Evolutionary conservation across 2,797 vertebrate genomes (phyloP).

Genomic region (Etheostoma perlongum): DNA sequence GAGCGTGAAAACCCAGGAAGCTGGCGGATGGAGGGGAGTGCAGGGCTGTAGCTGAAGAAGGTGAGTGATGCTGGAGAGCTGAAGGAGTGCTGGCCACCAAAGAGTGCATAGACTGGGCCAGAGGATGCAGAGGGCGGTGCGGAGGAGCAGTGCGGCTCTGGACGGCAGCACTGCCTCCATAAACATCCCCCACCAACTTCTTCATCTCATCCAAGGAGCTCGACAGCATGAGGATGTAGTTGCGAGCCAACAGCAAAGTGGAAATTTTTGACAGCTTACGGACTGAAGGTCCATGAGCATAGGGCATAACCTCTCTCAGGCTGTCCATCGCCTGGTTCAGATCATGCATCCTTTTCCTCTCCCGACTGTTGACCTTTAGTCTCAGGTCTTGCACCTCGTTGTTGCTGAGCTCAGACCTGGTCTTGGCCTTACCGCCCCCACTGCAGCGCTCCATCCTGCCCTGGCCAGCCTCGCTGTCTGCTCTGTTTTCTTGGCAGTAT

Average conservation of each 20-base stretch:
- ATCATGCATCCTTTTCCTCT: slow-evolving; percentile 90
- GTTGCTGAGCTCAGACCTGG: slow-evolving; percentile 67
- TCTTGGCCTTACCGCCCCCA: slow-evolving; percentile 60
- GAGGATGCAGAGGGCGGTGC: slow-evolving; percentile 81
- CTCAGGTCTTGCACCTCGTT: slow-evolving; percentile 84
- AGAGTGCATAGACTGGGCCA: slow-evolving; percentile 84
- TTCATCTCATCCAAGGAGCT: slow-evolving; percentile 90
- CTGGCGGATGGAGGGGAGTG: slow-evolving; percentile 80
- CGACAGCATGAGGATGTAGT: slow-evolving; percentile 90
- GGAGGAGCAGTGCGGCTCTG: slow-evolving; percentile 73
- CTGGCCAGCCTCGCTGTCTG: slow-evolving; percentile 31
- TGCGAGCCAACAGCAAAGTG: slow-evolving; percentile 87
- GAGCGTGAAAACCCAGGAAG: slow-evolving; percentile 83
- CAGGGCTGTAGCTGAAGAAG: slow-evolving; percentile 59
- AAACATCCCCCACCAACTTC: slow-evolving; percentile 87
- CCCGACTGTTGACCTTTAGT: slow-evolving; percentile 90
- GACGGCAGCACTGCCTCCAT: slow-evolving; percentile 74
- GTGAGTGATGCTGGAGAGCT: slow-evolving; percentile 74
- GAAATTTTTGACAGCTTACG: slow-evolving; percentile 91
- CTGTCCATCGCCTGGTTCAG: slow-evolving; percentile 91
- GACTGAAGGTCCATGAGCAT: slow-evolving; percentile 88
- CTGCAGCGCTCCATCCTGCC: slow-evolving; percentile 43
- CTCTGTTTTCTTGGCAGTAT: slow-evolving; percentile 71
- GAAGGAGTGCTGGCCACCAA: slow-evolving; percentile 74
- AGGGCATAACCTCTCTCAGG: slow-evolving; percentile 90